These are phyloP conservation scores for Melanerpes formicivorus DNA, from an alignment of 2,113 vertebrate species.

Conservation along the genomic window DNA sequence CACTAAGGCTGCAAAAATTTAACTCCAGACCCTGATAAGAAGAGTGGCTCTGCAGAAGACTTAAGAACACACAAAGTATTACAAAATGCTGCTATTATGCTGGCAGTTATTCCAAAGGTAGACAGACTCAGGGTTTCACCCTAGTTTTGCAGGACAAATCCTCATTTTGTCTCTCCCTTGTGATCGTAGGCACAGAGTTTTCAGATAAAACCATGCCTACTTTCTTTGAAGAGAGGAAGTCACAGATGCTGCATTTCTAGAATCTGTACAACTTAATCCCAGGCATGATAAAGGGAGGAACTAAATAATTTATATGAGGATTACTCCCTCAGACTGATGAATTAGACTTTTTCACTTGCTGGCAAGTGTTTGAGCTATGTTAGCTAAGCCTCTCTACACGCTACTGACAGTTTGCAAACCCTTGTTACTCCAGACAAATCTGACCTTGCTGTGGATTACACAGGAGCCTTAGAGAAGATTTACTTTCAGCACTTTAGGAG, in stretches of 20 bases:
- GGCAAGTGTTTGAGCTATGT: not conserved
- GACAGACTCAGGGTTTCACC: not conserved
- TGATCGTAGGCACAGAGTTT: rapidly evolving
- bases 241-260: not conserved
- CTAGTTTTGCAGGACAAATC: not conserved
- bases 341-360: not conserved
- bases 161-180: not conserved
- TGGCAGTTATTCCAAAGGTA: not conserved
- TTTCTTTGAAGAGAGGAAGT: not conserved
- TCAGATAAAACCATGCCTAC: not conserved
- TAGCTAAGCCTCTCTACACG: not conserved
- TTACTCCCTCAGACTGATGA: not conserved
- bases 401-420: not conserved
- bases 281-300: not conserved
- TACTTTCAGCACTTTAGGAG: not conserved
- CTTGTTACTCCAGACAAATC: not conserved
- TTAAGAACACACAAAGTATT: not conserved
- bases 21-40: not conserved
- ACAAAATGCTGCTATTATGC: not conserved
- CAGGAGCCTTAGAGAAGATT: not conserved
- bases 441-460: constrained; percentile 1
- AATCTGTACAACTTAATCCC: not conserved
- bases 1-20: not conserved
- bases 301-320: not conserved
- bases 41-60: not conserved